Base-by-base conservation (phyloP, 2,113 vertebrate genomes). In the Hepsetus odoe region DNA sequence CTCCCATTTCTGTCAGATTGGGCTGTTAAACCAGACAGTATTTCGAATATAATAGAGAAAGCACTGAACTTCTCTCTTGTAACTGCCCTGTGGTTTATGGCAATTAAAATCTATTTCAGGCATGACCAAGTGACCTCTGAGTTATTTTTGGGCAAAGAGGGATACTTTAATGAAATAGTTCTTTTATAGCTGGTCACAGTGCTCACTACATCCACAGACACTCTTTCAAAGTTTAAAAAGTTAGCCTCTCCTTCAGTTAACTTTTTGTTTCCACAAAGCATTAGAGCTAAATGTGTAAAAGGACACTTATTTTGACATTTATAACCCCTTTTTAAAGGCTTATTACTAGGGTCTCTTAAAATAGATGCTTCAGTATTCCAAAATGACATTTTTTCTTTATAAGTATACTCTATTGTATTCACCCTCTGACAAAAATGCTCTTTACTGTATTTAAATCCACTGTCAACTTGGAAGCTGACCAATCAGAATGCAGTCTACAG, bases 1-100 rank as follows among this genome's bases (percentile, higher is more conserved):
- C n/a, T 74, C 20, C 26, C 51, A 35, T 38, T 53, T 12, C 59
- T 79, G 76, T 67, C 74, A 76, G 62, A 56, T 66, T 67, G 4
- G 5, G 14, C 61, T 42, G 14, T 22, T 10, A 67, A 13, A 62
- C 33, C 65, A 55, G 62, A 42, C 24, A 56, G 62, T 67, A 51
- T 22, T 56, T 55, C 22, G 0, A 51, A 51, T n/a, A 26, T 56
- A 35, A 76, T 32, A 40, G 5, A 9, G n/a, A 67, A 51, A 51
- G 64, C 66, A 11, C 46, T 67, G 74, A 76, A 67, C 62, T 76
- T 76, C 16, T 76, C 74, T 55, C 18, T 64, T 55, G 53, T 56
- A 67, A 76, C 62, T 67, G 62, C 74, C 55, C 62, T 67, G 33
- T 22, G 55, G 30, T 67, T 67, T 67, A 62, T 55, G 74, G 62